Evolutionary conservation across 2,888 invertebrate species (phyloP).

Genomic region (Oscheius sp.): DNA sequence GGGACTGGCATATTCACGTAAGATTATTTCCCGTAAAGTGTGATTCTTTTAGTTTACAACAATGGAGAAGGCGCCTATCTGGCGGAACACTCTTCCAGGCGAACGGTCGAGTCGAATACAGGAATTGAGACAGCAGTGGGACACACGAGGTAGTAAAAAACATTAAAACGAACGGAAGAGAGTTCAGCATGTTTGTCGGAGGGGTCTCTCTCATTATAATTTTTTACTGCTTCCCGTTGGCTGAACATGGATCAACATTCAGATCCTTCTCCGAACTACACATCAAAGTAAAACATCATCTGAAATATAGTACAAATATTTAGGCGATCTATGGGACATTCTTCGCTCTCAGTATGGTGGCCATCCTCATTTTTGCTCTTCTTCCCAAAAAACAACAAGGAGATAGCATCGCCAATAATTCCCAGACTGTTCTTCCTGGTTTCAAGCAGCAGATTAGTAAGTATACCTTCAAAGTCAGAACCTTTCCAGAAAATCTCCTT

Average conservation of each 20-base stretch:
- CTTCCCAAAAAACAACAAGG: conserved; percentile 40
- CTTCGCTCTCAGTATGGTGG: conserved; percentile 21
- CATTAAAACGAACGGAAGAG: not conserved
- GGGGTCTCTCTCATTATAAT: conserved; percentile 42
- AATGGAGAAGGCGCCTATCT: conserved; percentile 47
- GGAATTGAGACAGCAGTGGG: conserved; percentile 47
- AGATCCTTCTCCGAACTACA: conserved; percentile 40
- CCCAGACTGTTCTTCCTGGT: conserved; percentile 8
- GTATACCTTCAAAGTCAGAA: not conserved
- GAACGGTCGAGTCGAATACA: conserved; percentile 46
- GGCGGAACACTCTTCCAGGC: conserved; percentile 45
- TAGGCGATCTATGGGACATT: conserved; percentile 24
- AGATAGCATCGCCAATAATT: conserved; percentile 26
- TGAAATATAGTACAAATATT: not conserved
- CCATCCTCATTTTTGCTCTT: conserved; percentile 38
- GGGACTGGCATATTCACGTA: conserved; percentile 47
- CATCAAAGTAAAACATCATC: conserved; percentile 26
- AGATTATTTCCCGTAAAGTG: not conserved
- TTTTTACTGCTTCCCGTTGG: conserved; percentile 39
- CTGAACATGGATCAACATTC: conserved; percentile 13
- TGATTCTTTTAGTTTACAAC: conserved; percentile 43
- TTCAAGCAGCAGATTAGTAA: conserved; percentile 18
- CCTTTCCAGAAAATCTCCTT: no score
- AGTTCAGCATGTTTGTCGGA: conserved; percentile 36
- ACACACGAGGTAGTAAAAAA: conserved; percentile 31